Percentiles rank a stretch among this genome's conserved stretches.
These are phyloP conservation scores for Drepana falcataria DNA, from an alignment of 2,888 invertebrate genomes.

Conservation along the genomic window DNA sequence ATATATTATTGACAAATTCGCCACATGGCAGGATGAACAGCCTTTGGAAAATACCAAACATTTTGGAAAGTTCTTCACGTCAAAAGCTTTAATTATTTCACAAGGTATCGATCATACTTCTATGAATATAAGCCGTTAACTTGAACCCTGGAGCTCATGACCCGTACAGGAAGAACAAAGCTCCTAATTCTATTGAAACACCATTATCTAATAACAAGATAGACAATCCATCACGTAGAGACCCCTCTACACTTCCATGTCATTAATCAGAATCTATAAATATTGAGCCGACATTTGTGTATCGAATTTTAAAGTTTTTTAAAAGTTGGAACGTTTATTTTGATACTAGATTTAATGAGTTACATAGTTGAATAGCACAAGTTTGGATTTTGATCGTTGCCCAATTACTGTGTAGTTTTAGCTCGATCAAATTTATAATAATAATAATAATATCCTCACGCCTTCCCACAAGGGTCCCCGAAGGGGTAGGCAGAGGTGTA, in stretches of 20 bases:
- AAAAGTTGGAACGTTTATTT: slow-evolving; percentile 4
- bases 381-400: background rate
- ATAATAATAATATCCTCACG: no score
- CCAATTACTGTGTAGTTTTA: no score
- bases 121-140: slow-evolving; percentile 26
- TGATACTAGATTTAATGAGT: background rate
- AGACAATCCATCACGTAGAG: slow-evolving; percentile 63
- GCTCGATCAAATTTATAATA: no score
- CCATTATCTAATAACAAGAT: slow-evolving; percentile 74
- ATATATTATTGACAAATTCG: no score
- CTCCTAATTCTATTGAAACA: slow-evolving; percentile 73
- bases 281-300: slow-evolving; percentile 65
- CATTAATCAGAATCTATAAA: slow-evolving; percentile 78
- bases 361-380: background rate
- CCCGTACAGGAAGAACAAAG: slow-evolving; percentile 61
- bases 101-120: slow-evolving; percentile 5
- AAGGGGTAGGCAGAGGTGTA: no score
- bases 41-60: no score
- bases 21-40: no score
- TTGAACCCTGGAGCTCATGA: slow-evolving; percentile 29
- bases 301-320: slow-evolving; percentile 48
- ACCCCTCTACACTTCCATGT: slow-evolving; percentile 60
- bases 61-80: no score
- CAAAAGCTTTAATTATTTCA: no score
- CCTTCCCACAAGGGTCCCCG: no score